Percentiles rank a stretch among this genome's conserved stretches.
Conservation (phyloP, 2,113 vertebrate species). For the Pluvianellus socialis region DNA sequence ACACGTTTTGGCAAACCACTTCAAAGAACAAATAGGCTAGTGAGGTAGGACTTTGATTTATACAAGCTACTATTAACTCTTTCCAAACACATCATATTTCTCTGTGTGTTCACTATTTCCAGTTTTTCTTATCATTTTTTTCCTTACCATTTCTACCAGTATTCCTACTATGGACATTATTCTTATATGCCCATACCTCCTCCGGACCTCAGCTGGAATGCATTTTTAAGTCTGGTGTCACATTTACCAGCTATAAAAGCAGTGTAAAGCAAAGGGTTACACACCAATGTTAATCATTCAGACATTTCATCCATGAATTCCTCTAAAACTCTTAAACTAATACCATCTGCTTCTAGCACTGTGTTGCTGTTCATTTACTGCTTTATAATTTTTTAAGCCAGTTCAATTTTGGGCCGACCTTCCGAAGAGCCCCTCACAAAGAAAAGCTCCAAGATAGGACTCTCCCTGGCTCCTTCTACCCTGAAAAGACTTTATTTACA, state of each 20-base stretch:
- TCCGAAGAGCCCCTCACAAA: background rate
- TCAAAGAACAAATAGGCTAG: background rate
- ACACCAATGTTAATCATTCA: background rate
- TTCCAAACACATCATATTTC: background rate
- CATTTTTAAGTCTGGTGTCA: background rate
- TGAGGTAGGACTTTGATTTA: background rate
- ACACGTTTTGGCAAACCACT: background rate
- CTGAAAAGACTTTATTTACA: background rate
- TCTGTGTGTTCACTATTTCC: background rate
- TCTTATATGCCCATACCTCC: fast-evolving
- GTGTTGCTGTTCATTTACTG: background rate
- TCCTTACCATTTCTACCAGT: background rate
- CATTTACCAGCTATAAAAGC: background rate
- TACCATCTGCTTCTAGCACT: background rate
- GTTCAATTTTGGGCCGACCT: background rate
- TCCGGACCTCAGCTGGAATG: background rate
- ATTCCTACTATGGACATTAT: background rate
- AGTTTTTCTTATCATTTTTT: background rate
- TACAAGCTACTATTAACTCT: background rate
- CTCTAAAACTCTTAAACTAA: background rate
- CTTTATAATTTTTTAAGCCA: background rate
- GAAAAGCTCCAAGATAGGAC: background rate
- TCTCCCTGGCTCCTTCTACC: background rate
- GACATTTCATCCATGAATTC: background rate
- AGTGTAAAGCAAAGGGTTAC: background rate